A percentile compares a stretch with the other conserved stretches of the same genome.
Evolutionary conservation across 2,113 vertebrate genomes (phyloP).

Genomic region (Dicaeum eximium): DNA sequence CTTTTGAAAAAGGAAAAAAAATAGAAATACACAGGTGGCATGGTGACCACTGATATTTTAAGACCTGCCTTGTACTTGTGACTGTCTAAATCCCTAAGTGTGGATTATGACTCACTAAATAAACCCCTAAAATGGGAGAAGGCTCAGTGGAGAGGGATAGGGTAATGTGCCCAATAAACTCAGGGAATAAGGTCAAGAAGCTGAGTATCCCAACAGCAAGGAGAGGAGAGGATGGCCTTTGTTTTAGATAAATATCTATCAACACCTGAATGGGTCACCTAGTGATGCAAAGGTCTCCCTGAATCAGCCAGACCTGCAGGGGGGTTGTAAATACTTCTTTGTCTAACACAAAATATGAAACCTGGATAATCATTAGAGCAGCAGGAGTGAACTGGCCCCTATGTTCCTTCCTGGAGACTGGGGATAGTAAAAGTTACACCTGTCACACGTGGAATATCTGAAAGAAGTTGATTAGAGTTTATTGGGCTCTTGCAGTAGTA

Average conservation of each 20-base stretch:
- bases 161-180: background rate
- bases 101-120: background rate
- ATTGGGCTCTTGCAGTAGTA: background rate
- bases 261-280: background rate
- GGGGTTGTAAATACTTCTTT: background rate
- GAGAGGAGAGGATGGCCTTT: background rate
- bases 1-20: background rate
- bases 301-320: background rate
- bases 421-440: background rate
- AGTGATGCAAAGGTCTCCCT: background rate
- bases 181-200: background rate
- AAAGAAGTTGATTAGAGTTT: background rate
- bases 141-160: background rate
- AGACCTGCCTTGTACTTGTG: background rate
- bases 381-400: background rate
- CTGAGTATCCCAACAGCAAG: background rate
- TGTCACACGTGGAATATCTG: background rate
- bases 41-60: background rate
- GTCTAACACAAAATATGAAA: background rate
- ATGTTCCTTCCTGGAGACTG: background rate
- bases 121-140: background rate
- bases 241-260: background rate
- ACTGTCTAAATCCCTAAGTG: background rate
- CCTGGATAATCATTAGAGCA: background rate
- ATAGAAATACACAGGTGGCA: background rate